Evolutionary conservation across 2,113 vertebrate genomes (phyloP).

Genomic region (Drymodes brunneopygia): DNA sequence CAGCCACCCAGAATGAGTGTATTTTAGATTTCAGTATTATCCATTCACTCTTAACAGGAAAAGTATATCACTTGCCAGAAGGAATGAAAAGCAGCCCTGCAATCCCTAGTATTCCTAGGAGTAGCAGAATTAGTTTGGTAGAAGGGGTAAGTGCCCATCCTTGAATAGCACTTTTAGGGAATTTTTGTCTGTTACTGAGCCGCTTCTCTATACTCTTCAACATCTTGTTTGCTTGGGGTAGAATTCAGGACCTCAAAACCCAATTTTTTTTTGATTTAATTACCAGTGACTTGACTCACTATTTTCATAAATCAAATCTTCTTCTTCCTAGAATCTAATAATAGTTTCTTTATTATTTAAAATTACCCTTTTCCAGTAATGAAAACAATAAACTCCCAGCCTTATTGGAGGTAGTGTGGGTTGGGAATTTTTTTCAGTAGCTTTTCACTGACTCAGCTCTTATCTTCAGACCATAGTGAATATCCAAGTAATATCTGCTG

Average conservation of each 20-base stretch:
- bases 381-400: not conserved
- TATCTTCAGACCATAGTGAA: not conserved
- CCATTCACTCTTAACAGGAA: not conserved
- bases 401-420: not conserved
- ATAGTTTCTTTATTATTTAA: not conserved
- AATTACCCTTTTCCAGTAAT: not conserved
- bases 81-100: not conserved
- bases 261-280: not conserved
- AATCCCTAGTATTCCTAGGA: not conserved
- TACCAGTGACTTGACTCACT: not conserved
- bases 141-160: not conserved
- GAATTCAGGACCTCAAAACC: not conserved
- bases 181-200: not conserved
- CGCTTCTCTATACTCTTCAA: not conserved
- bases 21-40: not conserved
- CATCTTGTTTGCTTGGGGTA: not conserved
- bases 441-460: not conserved
- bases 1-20: not conserved
- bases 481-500: not conserved
- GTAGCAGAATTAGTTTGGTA: not conserved
- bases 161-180: not conserved
- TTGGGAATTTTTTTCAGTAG: not conserved
- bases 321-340: not conserved
- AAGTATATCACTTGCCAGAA: not conserved
- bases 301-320: not conserved